A percentile compares a stretch with the other conserved stretches of the same genome.
Conservation (phyloP, 2,113 vertebrate species). For the Narcine bancroftii region DNA sequence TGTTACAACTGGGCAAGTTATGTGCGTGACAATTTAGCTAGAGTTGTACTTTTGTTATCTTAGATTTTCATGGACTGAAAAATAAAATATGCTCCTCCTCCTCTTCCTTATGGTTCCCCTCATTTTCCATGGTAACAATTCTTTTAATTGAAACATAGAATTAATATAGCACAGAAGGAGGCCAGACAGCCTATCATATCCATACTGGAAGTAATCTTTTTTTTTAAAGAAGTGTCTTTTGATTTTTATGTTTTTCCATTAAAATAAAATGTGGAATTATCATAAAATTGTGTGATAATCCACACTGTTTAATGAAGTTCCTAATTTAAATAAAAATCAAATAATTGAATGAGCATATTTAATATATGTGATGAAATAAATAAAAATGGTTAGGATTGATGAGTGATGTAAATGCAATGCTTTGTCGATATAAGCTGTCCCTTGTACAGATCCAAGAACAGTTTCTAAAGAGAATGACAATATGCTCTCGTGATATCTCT, state of each 20-base stretch:
- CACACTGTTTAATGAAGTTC: too few species aligned
- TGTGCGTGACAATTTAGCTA: conserved; percentile 23
- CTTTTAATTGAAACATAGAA: background rate
- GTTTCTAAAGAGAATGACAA: background rate
- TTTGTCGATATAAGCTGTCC: background rate
- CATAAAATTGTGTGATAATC: too few species aligned
- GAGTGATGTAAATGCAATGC: background rate
- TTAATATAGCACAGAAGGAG: too few species aligned
- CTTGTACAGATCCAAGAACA: background rate
- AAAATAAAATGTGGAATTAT: too few species aligned
- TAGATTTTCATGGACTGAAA: background rate
- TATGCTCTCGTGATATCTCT: background rate
- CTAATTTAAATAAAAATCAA: background rate
- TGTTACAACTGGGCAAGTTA: background rate
- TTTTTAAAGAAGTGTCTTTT: too few species aligned
- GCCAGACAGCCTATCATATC: too few species aligned
- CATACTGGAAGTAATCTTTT: too few species aligned
- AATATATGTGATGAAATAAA: background rate
- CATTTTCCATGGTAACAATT: background rate
- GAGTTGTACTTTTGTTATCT: conserved; percentile 22
- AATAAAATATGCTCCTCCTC: conserved; percentile 32
- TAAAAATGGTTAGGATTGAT: background rate
- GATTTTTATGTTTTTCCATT: too few species aligned
- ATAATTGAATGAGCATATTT: background rate
- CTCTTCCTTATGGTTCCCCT: conserved; percentile 22